Percentiles rank a stretch among this genome's conserved stretches.
Evolutionary conservation across 2,113 vertebrate species (phyloP).

Genomic region (Mustela lutreola): DNA sequence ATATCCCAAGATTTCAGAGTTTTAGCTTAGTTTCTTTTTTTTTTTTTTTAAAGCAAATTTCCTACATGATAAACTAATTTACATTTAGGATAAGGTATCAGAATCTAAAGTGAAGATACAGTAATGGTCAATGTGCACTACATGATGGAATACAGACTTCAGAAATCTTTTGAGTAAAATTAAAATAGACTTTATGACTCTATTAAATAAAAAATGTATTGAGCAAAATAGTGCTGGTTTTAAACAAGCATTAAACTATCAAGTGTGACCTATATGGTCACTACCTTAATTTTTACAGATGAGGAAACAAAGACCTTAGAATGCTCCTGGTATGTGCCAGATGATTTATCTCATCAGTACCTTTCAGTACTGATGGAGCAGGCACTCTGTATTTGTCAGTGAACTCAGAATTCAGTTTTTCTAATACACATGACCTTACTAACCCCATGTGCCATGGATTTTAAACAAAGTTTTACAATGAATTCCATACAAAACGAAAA

Average conservation of each 20-base stretch:
- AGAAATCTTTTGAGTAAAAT: constrained; percentile 48
- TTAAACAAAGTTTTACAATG: not conserved
- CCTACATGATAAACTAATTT: not conserved
- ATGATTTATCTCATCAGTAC: not conserved
- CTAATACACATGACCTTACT: not conserved
- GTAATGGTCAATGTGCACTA: not conserved
- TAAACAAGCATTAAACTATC: constrained; percentile 4
- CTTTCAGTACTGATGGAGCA: not conserved
- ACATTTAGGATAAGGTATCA: not conserved
- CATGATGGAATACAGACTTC: not conserved
- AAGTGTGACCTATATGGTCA: not conserved
- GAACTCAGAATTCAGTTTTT: constrained; percentile 12
- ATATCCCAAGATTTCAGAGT: constrained; percentile 16
- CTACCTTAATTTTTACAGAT: not conserved
- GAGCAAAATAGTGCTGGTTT: not conserved
- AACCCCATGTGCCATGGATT: not conserved
- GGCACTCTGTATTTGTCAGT: not conserved
- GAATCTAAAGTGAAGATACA: not conserved
- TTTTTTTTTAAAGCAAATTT: constrained; percentile 17
- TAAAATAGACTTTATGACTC: constrained; percentile 16
- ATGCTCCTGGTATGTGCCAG: not conserved
- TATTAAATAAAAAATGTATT: not conserved
- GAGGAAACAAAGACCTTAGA: not conserved
- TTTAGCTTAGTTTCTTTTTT: not conserved
- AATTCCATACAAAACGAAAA: constrained; percentile 8